phyloP scores from a whole-genome alignment of 2,888 invertebrate species.

The Caenorhabditis doughertyi region DNA sequence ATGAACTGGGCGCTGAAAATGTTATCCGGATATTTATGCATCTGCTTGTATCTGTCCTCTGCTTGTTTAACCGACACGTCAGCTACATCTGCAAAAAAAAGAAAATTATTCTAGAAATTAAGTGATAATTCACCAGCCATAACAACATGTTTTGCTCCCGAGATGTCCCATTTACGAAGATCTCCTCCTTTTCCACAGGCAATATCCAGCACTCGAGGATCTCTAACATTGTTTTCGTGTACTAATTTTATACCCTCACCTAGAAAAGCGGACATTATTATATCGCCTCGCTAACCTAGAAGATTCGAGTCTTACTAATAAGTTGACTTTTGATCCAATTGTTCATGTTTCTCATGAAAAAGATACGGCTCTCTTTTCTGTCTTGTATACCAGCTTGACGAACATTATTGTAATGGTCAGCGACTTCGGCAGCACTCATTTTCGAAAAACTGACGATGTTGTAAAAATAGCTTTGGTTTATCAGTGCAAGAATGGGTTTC shows the following conservation, averaged over 20 bases:
- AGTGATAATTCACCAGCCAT: conserved; percentile 78
- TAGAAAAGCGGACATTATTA: conserved; percentile 46
- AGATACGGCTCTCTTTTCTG: conserved; percentile 92
- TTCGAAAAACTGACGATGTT: too few relatives aligned
- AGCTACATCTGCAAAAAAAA: conserved; percentile 88
- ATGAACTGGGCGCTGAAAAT: conserved; percentile 92
- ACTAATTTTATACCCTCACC: conserved; percentile 68
- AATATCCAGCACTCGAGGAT: conserved; percentile 89
- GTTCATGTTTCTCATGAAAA: conserved; percentile 96
- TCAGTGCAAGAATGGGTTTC: too few relatives aligned
- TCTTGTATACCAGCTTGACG: conserved; percentile 90
- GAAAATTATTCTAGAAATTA: not conserved
- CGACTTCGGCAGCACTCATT: conserved; percentile 86
- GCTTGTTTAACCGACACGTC: conserved; percentile 94
- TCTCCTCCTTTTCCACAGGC: conserved; percentile 99
- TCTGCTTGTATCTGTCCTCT: conserved; percentile 89
- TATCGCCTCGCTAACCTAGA: not conserved
- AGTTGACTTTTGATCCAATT: conserved; percentile 98
- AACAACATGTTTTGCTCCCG: conserved; percentile 73
- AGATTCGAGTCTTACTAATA: conserved; percentile 90
- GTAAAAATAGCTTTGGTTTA: not conserved
- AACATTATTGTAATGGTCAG: conserved; percentile 94
- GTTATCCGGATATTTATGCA: conserved; percentile 83
- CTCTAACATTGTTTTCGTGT: conserved; percentile 30
- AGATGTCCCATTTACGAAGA: conserved; percentile 90